Evolutionary conservation across 2,113 vertebrate genomes (phyloP).

Genomic region (Australoheros scitulus): DNA sequence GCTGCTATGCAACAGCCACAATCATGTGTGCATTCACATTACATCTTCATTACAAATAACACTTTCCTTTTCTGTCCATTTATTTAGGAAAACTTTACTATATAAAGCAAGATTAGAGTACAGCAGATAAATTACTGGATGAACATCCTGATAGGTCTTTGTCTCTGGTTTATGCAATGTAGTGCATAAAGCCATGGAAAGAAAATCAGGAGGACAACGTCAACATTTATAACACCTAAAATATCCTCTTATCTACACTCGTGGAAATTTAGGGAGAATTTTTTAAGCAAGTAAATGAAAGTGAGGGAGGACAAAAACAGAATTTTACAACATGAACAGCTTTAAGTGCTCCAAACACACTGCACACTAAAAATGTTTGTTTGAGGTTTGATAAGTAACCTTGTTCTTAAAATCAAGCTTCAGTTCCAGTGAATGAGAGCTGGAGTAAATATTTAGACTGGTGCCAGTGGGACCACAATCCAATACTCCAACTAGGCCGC

Average conservation of each 20-base stretch:
- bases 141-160: neutral
- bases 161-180: neutral
- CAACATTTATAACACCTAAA: neutral
- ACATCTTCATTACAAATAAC: neutral
- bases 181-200: neutral
- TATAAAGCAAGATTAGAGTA: neutral
- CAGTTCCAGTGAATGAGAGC: neutral
- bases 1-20: no score
- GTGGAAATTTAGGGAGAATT: neutral
- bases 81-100: neutral
- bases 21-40: no score
- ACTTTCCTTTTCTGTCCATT: neutral
- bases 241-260: neutral
- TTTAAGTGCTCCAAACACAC: neutral
- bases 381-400: neutral
- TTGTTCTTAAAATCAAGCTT: neutral
- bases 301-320: neutral
- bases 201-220: neutral
- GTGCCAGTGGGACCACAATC: neutral
- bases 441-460: slow-evolving; percentile 17
- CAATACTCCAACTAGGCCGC: neutral
- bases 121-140: neutral
- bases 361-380: neutral
- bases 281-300: neutral
- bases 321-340: neutral